Evolutionary conservation across 2,888 invertebrate genomes (phyloP), one percentile per base, ranked within the genome.

Genomic region (Elysia crispata): DNA sequence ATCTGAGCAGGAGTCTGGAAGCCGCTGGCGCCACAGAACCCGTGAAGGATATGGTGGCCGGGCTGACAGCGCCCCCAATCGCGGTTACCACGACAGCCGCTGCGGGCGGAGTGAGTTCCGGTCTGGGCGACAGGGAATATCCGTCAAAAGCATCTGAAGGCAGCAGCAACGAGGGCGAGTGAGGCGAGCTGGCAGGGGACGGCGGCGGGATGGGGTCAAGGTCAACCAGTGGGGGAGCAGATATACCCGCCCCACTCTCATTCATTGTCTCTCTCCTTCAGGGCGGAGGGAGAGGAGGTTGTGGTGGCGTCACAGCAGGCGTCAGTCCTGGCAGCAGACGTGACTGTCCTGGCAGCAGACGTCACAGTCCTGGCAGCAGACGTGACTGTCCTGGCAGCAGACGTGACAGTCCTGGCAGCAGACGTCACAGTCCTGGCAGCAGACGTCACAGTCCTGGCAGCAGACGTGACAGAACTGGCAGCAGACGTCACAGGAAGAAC

Each of bases 211-310:
- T 30, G 57, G 50, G 33, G 62, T 15, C 49, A 20, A 25, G 31
- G 54, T 77, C 11, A 11, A 41, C 41, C 20, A 3, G 13, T 31
- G 79, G 30, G 50, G 57, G 28, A 20, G 76, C 33, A 76, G 69
- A 33, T 23, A 50, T 23, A 31, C 60, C 67, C 64, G 54, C 50
- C 66, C 74, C 54, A 23, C 60, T 67, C 54, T 73, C 78, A 73
- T 72, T 78, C 78, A 78, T 78, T 72, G 78, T 78, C 72, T 25
- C 23, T 41, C 31, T 73, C 20, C 62, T 64, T 64, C 28, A 28
- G 31, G 18, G 23, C 5, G n/a, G 49, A 50, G 28, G 41, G 50
- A n/a, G 50, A 77, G 49, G 57, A 41, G 41, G 41, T 28, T 13
- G 67, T n/a, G 41, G 25, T 15, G 18, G n/a, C 1, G 5, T 6